Percentiles rank a stretch among this genome's conserved stretches.
phyloP scores from a whole-genome alignment of 2,888 invertebrate species.

The Microplitis manilae region DNA sequence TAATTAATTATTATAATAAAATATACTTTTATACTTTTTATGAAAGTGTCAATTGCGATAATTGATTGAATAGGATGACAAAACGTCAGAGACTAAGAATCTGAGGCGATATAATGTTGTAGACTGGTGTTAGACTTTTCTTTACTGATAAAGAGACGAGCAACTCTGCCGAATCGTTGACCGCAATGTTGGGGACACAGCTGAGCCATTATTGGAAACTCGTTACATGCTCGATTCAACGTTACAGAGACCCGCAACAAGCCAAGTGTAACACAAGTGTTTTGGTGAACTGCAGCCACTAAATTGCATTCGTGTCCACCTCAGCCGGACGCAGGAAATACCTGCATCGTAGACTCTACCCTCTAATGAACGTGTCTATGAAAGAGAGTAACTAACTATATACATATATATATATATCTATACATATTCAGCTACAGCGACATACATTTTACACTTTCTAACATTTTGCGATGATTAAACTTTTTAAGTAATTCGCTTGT shows the following conservation, averaged over 20 bases:
- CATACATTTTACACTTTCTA: not conserved
- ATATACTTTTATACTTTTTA: too few species aligned
- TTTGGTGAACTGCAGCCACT: conserved; percentile 43
- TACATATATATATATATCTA: not conserved
- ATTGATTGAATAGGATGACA: not conserved
- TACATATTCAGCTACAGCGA: not conserved
- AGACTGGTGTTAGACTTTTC: conserved; percentile 17
- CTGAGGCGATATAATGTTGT: not conserved
- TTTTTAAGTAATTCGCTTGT: too few species aligned
- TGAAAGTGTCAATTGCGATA: not conserved
- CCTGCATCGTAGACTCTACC: conserved; percentile 3
- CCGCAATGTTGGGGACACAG: conserved; percentile 58
- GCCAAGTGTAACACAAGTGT: conserved; percentile 44
- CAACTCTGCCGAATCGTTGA: conserved; percentile 35
- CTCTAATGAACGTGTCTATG: conserved; percentile 32
- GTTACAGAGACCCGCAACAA: conserved; percentile 59
- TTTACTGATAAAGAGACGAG: not conserved
- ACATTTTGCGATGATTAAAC: too few species aligned
- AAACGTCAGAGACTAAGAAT: not conserved
- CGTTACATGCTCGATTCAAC: conserved; percentile 68
- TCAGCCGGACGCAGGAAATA: conserved; percentile 13
- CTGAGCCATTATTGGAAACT: conserved; percentile 71
- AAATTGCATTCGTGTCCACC: conserved; percentile 40
- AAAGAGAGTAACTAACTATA: conserved; percentile 17
- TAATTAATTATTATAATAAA: too few species aligned